These are phyloP conservation scores for Macropus fuliginosus DNA, from an alignment of 2,797 vertebrate genomes.

Conservation along the genomic window DNA sequence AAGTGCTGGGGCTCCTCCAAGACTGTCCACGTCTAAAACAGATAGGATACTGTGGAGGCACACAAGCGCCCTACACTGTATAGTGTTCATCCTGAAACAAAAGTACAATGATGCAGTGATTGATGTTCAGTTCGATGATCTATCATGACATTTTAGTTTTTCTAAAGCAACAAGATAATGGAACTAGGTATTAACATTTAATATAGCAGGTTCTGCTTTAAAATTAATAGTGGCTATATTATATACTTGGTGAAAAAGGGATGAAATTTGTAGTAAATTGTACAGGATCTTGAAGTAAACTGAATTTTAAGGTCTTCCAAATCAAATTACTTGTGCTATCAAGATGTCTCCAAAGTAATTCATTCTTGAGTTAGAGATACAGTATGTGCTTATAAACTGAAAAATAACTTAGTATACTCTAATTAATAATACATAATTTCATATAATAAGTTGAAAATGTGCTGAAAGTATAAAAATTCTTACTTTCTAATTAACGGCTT, in stretches of 20 bases:
- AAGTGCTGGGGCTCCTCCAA: conserved; percentile 91
- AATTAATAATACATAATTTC: neutral
- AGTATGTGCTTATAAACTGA: neutral
- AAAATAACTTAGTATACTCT: conserved; percentile 31
- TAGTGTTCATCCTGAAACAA: conserved; percentile 89
- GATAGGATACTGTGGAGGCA: conserved; percentile 96
- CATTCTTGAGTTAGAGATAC: conserved; percentile 22
- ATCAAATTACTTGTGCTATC: neutral
- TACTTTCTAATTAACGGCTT: conserved; percentile 94
- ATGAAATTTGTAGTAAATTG: neutral
- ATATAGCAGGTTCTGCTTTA: neutral
- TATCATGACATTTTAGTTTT: neutral
- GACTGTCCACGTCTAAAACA: conserved; percentile 91
- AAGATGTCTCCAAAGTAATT: too few relatives aligned
- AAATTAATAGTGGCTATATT: neutral
- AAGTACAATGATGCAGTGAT: neutral
- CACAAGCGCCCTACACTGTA: conserved; percentile 94
- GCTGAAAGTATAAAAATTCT: conserved; percentile 71
- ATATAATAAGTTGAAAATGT: conserved; percentile 13
- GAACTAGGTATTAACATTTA: neutral
- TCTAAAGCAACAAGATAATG: neutral
- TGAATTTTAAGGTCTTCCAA: neutral
- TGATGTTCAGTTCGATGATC: neutral
- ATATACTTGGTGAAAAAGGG: neutral
- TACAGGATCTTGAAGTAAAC: neutral